A percentile compares a stretch with the other conserved stretches of the same genome.
These are phyloP conservation scores for Ictalurus punctatus DNA, from an alignment of 2,113 vertebrate species.

Conservation along the genomic window DNA sequence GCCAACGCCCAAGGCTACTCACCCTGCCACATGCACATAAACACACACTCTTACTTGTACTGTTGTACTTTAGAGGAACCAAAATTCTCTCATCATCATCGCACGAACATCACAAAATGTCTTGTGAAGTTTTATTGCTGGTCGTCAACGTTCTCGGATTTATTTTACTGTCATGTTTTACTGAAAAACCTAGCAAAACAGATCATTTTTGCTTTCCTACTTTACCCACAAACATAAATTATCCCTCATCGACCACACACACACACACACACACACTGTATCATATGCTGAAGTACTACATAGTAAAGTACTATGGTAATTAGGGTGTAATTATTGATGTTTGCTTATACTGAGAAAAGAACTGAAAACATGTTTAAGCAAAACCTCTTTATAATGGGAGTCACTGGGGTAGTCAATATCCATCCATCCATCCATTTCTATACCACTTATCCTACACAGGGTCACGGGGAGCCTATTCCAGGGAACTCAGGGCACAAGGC, in stretches of 20 bases:
- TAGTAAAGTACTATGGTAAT: not conserved
- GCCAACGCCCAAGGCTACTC: conserved; percentile 47
- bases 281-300: not conserved
- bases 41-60: not conserved
- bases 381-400: not conserved
- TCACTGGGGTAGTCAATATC: not conserved
- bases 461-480: too few relatives aligned
- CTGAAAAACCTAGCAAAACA: not conserved
- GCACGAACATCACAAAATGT: not conserved
- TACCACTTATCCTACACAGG: too few relatives aligned
- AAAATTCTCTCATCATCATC: not conserved
- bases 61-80: not conserved
- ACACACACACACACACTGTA: not conserved
- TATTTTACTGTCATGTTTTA: not conserved
- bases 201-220: not conserved
- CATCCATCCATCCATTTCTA: too few relatives aligned
- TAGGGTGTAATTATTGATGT: not conserved
- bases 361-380: not conserved
- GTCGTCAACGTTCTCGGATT: not conserved
- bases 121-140: not conserved
- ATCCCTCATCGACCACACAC: not conserved
- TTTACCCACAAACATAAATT: not conserved
- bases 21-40: conserved; percentile 22
- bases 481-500: too few relatives aligned
- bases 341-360: not conserved